Base-by-base conservation (phyloP, 2,888 invertebrate genomes). In the Spodoptera littoralis region DNA sequence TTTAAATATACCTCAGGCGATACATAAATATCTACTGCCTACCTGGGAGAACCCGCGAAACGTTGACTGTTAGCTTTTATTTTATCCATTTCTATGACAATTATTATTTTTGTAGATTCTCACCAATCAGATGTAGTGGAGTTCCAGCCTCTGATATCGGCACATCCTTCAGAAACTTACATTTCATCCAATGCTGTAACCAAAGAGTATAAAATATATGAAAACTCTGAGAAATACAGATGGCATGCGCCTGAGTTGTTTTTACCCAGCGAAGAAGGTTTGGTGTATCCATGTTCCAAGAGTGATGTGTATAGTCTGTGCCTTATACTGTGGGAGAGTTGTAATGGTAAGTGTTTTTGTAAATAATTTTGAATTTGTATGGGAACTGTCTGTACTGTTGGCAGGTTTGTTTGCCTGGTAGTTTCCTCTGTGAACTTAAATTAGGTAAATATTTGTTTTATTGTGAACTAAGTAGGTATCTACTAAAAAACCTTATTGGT, bases 171-270 rank as follows among this genome's bases (percentile, higher is more conserved):
- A 0, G 93, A 92, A 44, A 84, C 85, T 0, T 92, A 92, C 62
- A 61, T 92, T 4, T 71, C 79, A 0, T 52, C 77, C 3, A 83
- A 90, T 55, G 86, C 89, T 0, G 86, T 90, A 0, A 59, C 81
- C 0, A 92, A 89, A 60, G 75, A 84, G 3, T 91, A 91, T 67
- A 80, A 82, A 11, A 44, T 50, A 0, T 92, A 91, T 57, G 71
- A 79, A 9, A 73, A 78, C 12, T 86, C 88, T 0, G 87, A 88
- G 22, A 60, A 80, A 13, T 94, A 87, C 73, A 85, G 89, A 18
- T 95, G 95, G 95, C 93, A 92, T 11, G 93, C 95, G 1, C 95
- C 95, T 0, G 95, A 95, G 70, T 61, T 95, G 70, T 95, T 92
- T 65, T 81, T 81, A 4, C 88, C 92, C 0, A 87, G 88, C 36